These are phyloP conservation scores for Tachysurus fulvidraco DNA, from an alignment of 2,113 vertebrate species.

Conservation along the genomic window DNA sequence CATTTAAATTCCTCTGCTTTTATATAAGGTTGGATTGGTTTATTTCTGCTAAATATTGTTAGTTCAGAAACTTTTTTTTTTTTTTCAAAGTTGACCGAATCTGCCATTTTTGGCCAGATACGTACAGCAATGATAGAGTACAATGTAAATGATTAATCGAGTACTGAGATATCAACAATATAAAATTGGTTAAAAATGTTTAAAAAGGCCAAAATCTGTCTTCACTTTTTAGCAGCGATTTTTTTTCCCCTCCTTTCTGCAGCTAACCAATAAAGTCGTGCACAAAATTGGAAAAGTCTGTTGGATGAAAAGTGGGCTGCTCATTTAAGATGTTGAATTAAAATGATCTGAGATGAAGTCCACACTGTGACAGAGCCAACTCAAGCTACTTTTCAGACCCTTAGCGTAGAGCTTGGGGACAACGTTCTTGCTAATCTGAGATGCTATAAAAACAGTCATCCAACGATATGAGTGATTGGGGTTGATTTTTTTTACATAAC, in stretches of 20 bases:
- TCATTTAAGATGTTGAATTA: constrained; percentile 79
- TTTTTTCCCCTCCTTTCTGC: constrained; percentile 48
- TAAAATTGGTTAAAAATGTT: constrained; percentile 76
- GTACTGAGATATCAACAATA: constrained; percentile 62
- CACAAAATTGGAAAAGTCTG: constrained; percentile 78
- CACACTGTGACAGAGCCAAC: constrained; percentile 56
- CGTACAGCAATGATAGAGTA: neutral
- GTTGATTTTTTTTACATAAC: constrained; percentile 6
- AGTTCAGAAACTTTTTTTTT: too few relatives aligned
- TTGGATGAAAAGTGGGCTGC: constrained; percentile 70
- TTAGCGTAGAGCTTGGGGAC: neutral
- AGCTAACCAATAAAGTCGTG: constrained; percentile 72
- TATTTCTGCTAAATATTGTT: neutral
- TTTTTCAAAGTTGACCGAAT: neutral
- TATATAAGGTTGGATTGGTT: neutral
- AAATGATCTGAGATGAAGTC: constrained; percentile 72
- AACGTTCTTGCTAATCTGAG: constrained; percentile 13
- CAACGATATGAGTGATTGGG: constrained; percentile 25
- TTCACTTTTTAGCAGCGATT: constrained; percentile 38
- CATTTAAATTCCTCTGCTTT: neutral
- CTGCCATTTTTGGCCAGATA: neutral
- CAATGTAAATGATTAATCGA: neutral
- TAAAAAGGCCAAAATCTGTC: constrained; percentile 64
- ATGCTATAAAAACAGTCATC: constrained; percentile 32
- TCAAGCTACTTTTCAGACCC: neutral